Base-by-base conservation (phyloP, 2,888 invertebrate species). In the Myathropa florea region DNA sequence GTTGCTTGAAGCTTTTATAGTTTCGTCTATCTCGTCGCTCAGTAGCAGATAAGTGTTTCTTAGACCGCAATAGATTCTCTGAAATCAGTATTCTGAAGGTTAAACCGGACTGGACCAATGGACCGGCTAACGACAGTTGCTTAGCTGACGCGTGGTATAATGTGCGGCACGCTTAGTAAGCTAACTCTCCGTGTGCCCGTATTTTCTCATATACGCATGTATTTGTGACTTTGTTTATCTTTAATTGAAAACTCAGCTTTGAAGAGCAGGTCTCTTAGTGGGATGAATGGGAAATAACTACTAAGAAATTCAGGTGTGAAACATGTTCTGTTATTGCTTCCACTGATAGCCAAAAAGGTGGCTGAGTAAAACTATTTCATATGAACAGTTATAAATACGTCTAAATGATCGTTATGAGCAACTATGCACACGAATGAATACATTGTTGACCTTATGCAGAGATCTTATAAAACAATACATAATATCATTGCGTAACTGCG, bases 1-100 rank as follows among this genome's bases (percentile, higher is more conserved):
- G 60, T 60, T 68, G 61, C 2, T 14, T 73, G 63, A 82, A 73
- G 67, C 85, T 85, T 85, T 28, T 85, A 85, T 85, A 85, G 82
- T 39, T 64, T 77, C 73, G 68, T 30, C 61, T 81, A n/a, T 14
- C 57, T 30, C 36, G 12, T 64, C 23, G n/a, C 9, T 0, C 24
- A 4, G 57, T 3, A 3, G 18, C n/a, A 26, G n/a, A 60, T 60
- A 60, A 30, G 59, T 60, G 30, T 30, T 71, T 70, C 28, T 26
- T 63, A 46, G 36, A 24, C 21, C 57, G 24, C 67, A 14, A 28
- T 59, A 85, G 85, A 82, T 78, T 57, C 36, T 64, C 64, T 55
- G 65, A 59, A 77, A 68, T 64, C 26, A 60, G 33, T 72, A 77
- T 68, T 85, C 73, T 73, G 85, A 85, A 85, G 85, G 85, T 85